Base-by-base conservation (phyloP, 2,888 invertebrate species). In the Amphiduros pacificus region DNA sequence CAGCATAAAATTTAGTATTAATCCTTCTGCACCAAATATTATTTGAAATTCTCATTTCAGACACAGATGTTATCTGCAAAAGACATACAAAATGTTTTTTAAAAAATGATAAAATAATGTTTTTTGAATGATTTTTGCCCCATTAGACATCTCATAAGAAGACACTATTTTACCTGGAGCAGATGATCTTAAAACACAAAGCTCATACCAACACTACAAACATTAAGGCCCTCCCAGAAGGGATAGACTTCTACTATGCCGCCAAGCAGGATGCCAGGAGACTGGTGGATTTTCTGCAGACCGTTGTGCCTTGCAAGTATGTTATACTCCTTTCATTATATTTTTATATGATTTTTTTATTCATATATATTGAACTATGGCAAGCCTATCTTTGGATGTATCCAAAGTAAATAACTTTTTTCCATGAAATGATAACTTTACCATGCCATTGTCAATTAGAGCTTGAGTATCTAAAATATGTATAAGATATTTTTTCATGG, bases 161-260 rank as follows among this genome's bases (percentile, higher is more conserved):
- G 83, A 98, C 98, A 0, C 92, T 99, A 77, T 98, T 91, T 81
- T 99, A 97, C 79, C 85, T 99, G 75, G 99, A 99, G 80, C 99
- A 99, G 81, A 83, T 98, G 66, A 93, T 99, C 76, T 84, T 99
- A 70, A 99, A 98, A 81, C 93, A 97, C 78, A 92, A 90, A 74
- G 95, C 94, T 0, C 97, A 97, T 56, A 63, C 67, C 49, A 78
- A 79, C 64, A 78, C 81, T 17, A 71, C 79, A 48, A 80, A 77
- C 68, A 81, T 82, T 60, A 80, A 80, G 61, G 76, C 77, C 14
- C 55, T 84, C 86, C 72, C 85, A 89, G 94, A 92, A 81, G 98
- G 99, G 9, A 83, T 99, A 54, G 98, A 99, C 84, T 99, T 99
- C 82, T 99, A 89, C 83, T 99, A 91, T 80, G 86, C 91, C 2